Base-by-base conservation (phyloP, 1,140 invertebrate species). In the Teleogryllus occipitalis region DNA sequence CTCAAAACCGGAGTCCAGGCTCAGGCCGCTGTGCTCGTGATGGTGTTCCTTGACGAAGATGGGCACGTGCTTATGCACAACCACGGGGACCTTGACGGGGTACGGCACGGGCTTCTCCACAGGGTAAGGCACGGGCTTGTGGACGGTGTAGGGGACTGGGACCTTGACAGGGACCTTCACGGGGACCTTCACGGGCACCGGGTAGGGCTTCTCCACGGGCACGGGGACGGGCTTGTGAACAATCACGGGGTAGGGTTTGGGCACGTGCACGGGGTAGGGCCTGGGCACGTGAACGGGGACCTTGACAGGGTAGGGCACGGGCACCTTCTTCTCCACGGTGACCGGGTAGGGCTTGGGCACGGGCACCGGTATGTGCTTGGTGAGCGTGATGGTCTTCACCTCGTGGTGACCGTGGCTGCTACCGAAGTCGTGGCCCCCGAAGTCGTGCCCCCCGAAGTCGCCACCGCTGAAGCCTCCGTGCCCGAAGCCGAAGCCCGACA, bases 261-360 rank as follows among this genome's bases (percentile, higher is more conserved):
- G 76, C 15, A 77, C 46, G n/a, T 39, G 22, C 7, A 77, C 76
- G 18, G 76, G 76, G n/a, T 77, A 77, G 10, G 76, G 76, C 27
- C 8, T 27, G 18, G 27, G 27, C 21, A 77, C 76, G 39, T 27
- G 76, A 7, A 46, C 21, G 7, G 76, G 22, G 7, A 77, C 76
- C 46, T 77, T 77, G 10, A 77, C 76, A 8, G 76, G 76, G 10
- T 39, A 27, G 15, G 76, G 76, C 10, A 77, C 76, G 8, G 76
- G 22, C 22, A 77, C 76, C 39, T 77, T 27, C 46, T 77, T 77
- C 46, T 77, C 76, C 15, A 77, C 76, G 10, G 76, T 27, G 39
- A 77, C 76, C 27, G 76, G 76, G 46, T 77, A 77, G 22, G 76
- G 76, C n/a, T 77, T 27, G 15, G 76, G 76, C 10, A 77, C 76